Conservation (phyloP, 2,888 invertebrate species). For the Rosalia funebris region DNA sequence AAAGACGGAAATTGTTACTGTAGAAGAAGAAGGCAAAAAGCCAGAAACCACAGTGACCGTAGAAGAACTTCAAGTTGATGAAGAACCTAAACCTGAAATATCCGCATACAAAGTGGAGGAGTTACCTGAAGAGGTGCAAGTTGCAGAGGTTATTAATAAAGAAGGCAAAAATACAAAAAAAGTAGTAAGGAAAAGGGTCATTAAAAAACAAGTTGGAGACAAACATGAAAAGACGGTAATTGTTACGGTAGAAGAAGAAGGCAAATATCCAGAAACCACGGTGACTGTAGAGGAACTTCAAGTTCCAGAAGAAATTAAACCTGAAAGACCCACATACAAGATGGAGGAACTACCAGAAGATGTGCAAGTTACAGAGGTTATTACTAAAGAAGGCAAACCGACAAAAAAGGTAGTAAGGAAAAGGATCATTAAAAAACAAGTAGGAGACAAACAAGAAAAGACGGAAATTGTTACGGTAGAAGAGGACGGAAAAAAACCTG, state of each 20-base stretch:
- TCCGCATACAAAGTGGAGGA: constrained; percentile 42
- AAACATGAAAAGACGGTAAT: constrained; percentile 56
- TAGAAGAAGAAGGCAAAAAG: constrained; percentile 58
- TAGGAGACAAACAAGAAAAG: constrained; percentile 58
- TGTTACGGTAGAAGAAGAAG: constrained; percentile 54
- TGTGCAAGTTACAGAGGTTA: constrained; percentile 52
- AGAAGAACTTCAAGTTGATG: constrained; percentile 56
- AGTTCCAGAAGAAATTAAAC: constrained; percentile 55
- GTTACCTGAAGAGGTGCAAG: constrained; percentile 54
- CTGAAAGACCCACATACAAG: constrained; percentile 50
- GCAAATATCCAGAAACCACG: constrained; percentile 49
- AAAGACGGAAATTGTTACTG: constrained; percentile 51
- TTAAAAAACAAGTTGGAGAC: constrained; percentile 60
- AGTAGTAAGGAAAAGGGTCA: constrained; percentile 62
- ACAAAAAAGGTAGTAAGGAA: constrained; percentile 55
- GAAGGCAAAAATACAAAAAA: constrained; percentile 48
- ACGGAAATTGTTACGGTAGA: constrained; percentile 56
- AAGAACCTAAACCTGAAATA: constrained; percentile 19
- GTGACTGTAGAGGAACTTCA: constrained; percentile 49
- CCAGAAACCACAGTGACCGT: constrained; percentile 61
- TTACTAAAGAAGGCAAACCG: constrained; percentile 47
- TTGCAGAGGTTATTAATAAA: constrained; percentile 51
- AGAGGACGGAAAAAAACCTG: constrained; percentile 51
- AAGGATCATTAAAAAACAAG: constrained; percentile 56
- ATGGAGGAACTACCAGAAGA: constrained; percentile 53